phyloP scores from a whole-genome alignment of 2,797 vertebrate genomes.

The Falco columbarius region DNA sequence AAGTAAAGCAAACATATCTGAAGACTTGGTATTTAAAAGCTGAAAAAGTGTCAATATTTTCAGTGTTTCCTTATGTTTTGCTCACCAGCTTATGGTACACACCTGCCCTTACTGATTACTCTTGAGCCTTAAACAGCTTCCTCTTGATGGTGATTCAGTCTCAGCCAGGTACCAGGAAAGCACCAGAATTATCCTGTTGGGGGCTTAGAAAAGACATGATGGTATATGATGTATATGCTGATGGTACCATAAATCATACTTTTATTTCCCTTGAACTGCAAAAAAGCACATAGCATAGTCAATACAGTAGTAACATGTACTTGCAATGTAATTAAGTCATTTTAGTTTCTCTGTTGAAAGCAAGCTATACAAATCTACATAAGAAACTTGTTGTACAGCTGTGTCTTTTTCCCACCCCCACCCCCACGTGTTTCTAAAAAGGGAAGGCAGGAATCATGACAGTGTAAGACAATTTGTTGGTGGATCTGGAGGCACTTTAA shows the following conservation, averaged over 20 bases:
- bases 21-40: not conserved
- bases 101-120: not conserved
- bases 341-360: not conserved
- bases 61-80: not conserved
- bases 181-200: not conserved
- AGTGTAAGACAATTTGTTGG: not conserved
- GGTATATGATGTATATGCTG: no score
- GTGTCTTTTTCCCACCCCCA: not conserved
- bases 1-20: not conserved
- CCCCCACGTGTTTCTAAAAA: rapidly evolving
- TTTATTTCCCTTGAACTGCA: not conserved
- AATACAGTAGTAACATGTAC: not conserved
- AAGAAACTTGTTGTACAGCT: not conserved
- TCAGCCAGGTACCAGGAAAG: not conserved
- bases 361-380: not conserved
- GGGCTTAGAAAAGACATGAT: not conserved
- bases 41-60: not conserved
- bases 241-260: not conserved
- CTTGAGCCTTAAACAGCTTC: not conserved
- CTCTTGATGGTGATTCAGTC: not conserved
- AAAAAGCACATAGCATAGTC: not conserved
- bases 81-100: not conserved
- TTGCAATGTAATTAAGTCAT: not conserved
- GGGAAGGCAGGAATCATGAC: not conserved
- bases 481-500: not conserved